Base-by-base conservation (phyloP, 2,113 vertebrate genomes). In the Puffinus mauretanicus region DNA sequence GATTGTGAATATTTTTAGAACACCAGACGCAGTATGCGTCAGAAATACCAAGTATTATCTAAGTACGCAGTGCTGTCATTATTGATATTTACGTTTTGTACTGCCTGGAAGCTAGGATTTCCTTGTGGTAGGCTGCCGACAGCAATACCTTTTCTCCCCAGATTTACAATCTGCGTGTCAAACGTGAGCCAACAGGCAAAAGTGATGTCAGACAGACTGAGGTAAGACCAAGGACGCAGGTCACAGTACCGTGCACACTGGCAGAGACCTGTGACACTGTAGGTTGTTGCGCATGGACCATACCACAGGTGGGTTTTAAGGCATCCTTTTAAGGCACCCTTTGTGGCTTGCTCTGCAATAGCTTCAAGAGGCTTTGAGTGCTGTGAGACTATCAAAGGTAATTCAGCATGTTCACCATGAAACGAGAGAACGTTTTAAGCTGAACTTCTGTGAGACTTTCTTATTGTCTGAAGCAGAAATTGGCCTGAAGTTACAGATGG, bases 401-500 rank as follows among this genome's bases (percentile, higher is more conserved):
- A 78, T 79, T 88, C 72, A 83, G 44, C 20, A 1, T 4, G 36
- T 44, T 90, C 62, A 73, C 36, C 19, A 1, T 7, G 40, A 57
- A 70, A 61, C 0, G 2, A 76, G 69, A 42, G 54, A 82, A 40
- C 0, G 3, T 86, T 93, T 82, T 64, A 93, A 73, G 66, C 22
- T 55, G 42, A 93, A 82, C 47, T 91, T 93, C 67, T 44, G 55
- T 52, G 58, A 83, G 60, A 57, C 58, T 90, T 86, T 49, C 51
- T 51, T 78, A 88, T 47, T 95, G 86, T 86, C 89, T 94, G 67
- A 7, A 83, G 75, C 90, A 92, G 83, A 94, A 94, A 82, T 67
- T 88, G 88, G 64, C 88, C 82, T 89, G 90, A 86, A 85, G 58
- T 83, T 94, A 83, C 85, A 95, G 91, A 94, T 86, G 93, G 93